Conservation (phyloP, 2,113 vertebrate genomes). For the Scalopus aquaticus region DNA sequence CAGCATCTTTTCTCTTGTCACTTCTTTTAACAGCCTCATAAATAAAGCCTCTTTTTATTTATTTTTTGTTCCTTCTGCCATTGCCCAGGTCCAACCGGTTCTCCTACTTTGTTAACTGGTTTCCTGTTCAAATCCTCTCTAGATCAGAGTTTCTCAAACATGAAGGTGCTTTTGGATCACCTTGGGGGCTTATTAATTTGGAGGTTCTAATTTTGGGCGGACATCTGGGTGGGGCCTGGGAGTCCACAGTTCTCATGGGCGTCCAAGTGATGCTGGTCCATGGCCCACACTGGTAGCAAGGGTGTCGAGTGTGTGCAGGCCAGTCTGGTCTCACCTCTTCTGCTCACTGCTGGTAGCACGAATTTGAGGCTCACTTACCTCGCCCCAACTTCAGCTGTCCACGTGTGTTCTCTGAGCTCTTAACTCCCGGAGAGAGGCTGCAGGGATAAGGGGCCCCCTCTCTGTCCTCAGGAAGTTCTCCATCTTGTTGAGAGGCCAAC, state of each 20-base stretch:
- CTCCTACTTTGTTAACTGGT: not conserved
- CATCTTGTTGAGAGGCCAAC: not conserved
- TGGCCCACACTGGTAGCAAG: not conserved
- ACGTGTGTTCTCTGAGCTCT: too few species aligned
- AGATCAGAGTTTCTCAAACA: not conserved
- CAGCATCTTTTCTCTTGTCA: not conserved
- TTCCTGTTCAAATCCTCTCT: not conserved
- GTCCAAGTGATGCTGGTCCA: not conserved
- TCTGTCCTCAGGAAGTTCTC: not conserved
- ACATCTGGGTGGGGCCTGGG: not conserved
- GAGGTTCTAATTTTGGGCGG: not conserved
- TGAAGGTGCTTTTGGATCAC: rapidly evolving
- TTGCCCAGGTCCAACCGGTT: not conserved
- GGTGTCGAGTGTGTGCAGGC: not conserved
- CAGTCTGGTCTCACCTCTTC: not conserved
- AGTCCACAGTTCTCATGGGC: not conserved
- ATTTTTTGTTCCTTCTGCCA: not conserved
- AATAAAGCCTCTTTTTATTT: not conserved
- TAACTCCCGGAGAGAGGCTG: not conserved
- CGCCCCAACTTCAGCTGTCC: too few species aligned
- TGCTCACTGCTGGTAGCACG: not conserved
- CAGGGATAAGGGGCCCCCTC: not conserved
- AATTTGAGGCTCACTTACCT: too few species aligned
- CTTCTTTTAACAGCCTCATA: not conserved
- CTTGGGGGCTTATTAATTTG: not conserved